Conservation (phyloP, 2,888 invertebrate species). For the Tholera decimalis region DNA sequence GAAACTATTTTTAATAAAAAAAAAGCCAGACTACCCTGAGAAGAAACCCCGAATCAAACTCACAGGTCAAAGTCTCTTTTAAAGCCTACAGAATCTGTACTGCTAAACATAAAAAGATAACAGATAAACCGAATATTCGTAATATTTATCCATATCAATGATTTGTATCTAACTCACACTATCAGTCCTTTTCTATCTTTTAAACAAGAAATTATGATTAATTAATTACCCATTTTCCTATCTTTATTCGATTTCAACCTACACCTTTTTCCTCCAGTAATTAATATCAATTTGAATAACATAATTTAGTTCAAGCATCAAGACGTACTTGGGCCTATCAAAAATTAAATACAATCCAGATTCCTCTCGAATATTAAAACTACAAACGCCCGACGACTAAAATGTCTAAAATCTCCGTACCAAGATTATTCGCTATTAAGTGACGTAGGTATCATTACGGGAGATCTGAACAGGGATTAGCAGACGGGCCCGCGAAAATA, state of each 20-base stretch:
- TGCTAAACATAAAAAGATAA: too few species aligned
- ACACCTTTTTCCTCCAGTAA: neutral
- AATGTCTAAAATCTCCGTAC: conserved; percentile 34
- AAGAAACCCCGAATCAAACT: too few species aligned
- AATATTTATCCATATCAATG: too few species aligned
- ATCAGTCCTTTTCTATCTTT: neutral
- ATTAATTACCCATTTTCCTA: neutral
- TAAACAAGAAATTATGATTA: neutral
- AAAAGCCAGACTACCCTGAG: too few species aligned
- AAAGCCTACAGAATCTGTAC: too few species aligned
- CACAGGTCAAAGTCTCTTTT: too few species aligned
- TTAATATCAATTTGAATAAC: neutral
- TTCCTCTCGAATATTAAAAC: conserved; percentile 12
- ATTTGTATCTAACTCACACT: too few species aligned
- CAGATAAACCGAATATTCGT: too few species aligned
- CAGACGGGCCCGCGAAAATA: conserved; percentile 59
- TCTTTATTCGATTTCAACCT: neutral
- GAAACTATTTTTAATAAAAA: too few species aligned
- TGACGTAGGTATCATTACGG: conserved; percentile 51
- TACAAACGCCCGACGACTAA: conserved; percentile 25
- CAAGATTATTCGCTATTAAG: conserved; percentile 52
- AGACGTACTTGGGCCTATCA: neutral
- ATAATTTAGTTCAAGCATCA: neutral
- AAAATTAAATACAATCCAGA: neutral
- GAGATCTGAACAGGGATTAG: conserved; percentile 54